Base-by-base conservation (phyloP, 1,140 invertebrate genomes). In the Bicyclus anynana region DNA sequence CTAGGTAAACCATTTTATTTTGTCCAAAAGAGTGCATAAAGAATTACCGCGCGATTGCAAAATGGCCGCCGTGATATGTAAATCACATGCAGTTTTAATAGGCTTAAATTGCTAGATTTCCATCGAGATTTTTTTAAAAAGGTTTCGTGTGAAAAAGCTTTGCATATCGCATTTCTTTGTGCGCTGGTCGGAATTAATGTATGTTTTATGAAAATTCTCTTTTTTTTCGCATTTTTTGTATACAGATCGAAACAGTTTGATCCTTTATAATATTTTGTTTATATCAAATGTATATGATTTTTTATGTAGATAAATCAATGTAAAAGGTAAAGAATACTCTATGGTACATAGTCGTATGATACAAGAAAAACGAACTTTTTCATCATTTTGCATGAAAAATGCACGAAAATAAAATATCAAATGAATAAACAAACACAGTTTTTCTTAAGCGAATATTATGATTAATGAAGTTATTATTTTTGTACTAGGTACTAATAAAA, bases 91-190 rank as follows among this genome's bases (percentile, higher is more conserved):
- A 59, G 16, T 52, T 56, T 52, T 59, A 54, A 52, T 55, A 59
- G 51, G 52, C 46, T 50, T 61, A 53, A 54, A 60, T 49, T 29
- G 42, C 49, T 37, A 46, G 56, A 59, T 59, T 54, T 42, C 20
- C 23, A 46, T 44, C 26, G 20, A 5, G 23, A 53, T 46, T 53
- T 44, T 47, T 47, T 47, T 13, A 46, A 47, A 47, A 47, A 16
- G 16, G 29, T 21, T 23, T 44, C 56, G 49, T 52, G 56, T 59
- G 56, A 52, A 59, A 35, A 47, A 52, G 50, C 44, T 52, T 59
- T 59, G 50, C 44, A 49, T 20, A 42, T 26, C 26, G 20, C 40
- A 35, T 44, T 47, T 23, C 5, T 42, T 38, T 29, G 37, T 53
- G 23, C 26, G 40, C 27, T 21, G 12, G 13, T 26, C 12, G 10